Evolutionary conservation across 2,888 invertebrate genomes (phyloP), one percentile per base, ranked within the genome.

Genomic region (Chironomus tentans): DNA sequence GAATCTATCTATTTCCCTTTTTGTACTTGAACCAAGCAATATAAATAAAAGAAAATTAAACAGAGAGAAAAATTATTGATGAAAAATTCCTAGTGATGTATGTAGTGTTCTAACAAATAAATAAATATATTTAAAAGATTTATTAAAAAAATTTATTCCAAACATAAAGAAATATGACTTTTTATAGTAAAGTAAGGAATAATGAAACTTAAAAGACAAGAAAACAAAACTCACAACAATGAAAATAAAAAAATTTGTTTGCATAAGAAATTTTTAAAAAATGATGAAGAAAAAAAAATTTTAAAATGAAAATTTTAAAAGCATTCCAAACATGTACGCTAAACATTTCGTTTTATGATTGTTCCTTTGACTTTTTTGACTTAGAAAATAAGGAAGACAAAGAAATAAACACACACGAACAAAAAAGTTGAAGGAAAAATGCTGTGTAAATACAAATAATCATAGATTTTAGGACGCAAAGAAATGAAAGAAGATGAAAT

Each of bases 261-360:
- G 21, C 2, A 24, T 65, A 21, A 24, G 21, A 18, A 71, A 48
- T 24, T 50, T n/a, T 50, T 61, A 24, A 72, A 50, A 38, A 50
- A 72, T 70, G 46, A 68, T 12, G 48, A 71, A 24, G 24, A 24
- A 24, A 24, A 70, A 50, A 18, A 46, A 50, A 15, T 50, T n/a
- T 50, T n/a, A 50, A 50, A 50, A 70, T 38, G 46, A 70, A 72
- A 72, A 15, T 38, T 28, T 70, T 70, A 24, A 74, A 74, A 65
- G 13, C 74, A 74, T 74, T 74, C 74, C 74, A 74, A 74, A 74
- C 74, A 74, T 74, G 74, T 68, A 72, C 70, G 70, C 56, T 47
- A 68, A 65, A 65, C 24, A 65, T 65, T 24, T 65, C 12, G 13
- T 65, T 22, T 12, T 24, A 7, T 22, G 22, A 65, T 21, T 65